Conservation (phyloP, 2,797 vertebrate species). For the Sebastes oblongus region DNA sequence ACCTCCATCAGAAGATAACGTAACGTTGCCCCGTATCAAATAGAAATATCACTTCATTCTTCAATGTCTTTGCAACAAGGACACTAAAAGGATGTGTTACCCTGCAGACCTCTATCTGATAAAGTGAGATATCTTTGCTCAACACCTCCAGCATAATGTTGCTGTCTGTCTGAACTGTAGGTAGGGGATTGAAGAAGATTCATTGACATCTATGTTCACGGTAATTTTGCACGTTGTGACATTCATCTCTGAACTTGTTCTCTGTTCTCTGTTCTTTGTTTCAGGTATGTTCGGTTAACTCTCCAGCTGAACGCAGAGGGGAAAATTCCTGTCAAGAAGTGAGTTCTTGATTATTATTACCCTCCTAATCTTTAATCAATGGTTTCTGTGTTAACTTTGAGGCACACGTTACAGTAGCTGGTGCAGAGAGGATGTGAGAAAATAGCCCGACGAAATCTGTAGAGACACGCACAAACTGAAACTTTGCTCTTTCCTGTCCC, state of each 20-base stretch:
- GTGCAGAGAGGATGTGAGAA: conserved; percentile 29
- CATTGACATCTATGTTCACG: neutral
- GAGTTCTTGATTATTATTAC: conserved; percentile 64
- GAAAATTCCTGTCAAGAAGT: conserved; percentile 97
- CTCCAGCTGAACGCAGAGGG: conserved; percentile 94
- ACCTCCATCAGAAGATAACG: neutral
- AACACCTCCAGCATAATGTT: too few species aligned
- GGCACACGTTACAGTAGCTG: conserved; percentile 10
- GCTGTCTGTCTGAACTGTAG: too few species aligned
- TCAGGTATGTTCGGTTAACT: conserved; percentile 88
- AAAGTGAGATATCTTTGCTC: neutral
- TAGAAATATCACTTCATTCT: neutral
- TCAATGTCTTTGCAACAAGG: neutral
- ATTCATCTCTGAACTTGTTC: neutral
- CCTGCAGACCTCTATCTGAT: neutral
- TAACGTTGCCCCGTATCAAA: too few species aligned
- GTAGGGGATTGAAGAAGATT: too few species aligned
- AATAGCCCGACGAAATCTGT: conserved; percentile 58
- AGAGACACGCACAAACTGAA: conserved; percentile 62
- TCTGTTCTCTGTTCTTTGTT: conserved; percentile 11
- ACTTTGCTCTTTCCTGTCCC: conserved; percentile 70
- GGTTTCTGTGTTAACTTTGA: neutral
- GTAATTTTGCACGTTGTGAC: neutral
- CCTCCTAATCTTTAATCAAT: conserved; percentile 4
- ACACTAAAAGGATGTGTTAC: neutral